Base-by-base conservation (phyloP, 2,888 invertebrate species). In the Trichacis sp. region DNA sequence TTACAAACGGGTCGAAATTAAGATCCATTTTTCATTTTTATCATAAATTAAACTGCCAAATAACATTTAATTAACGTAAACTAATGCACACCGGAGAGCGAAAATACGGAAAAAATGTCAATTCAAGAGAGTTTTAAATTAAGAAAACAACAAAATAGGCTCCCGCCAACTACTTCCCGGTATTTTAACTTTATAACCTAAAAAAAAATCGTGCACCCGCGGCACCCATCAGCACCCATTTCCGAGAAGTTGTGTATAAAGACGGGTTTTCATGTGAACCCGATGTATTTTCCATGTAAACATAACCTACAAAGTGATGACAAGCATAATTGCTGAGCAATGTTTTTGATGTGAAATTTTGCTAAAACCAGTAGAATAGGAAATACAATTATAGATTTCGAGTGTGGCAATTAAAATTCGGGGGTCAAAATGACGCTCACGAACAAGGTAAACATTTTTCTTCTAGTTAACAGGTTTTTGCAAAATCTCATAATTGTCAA, bases 341-440 rank as follows among this genome's bases (percentile, higher is more conserved):
- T 24, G 24, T 24, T 24, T 24, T 24, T 24, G 8, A 24, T 5
- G 3, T 24, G 24, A 24, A 24, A 24, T 24, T 24, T 8, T 24
- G n/a, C n/a, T n/a, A n/a, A n/a, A n/a, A n/a, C n/a, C n/a, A n/a
- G n/a, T n/a, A n/a, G n/a, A n/a, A n/a, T n/a, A n/a, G n/a, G n/a
- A n/a, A n/a, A n/a, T n/a, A n/a, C n/a, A n/a, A n/a, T n/a, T n/a
- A n/a, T n/a, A n/a, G n/a, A n/a, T n/a, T n/a, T n/a, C n/a, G n/a
- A n/a, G n/a, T n/a, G n/a, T n/a, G n/a, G n/a, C n/a, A n/a, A n/a
- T n/a, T n/a, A n/a, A n/a, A n/a, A n/a, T n/a, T n/a, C n/a, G 57
- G 43, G 55, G 61, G 66, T 60, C 71, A 75, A 60, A 48, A 84
- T 84, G 83, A 84, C 83, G 73, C 76, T 82, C 68, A 77, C 76